Conservation (phyloP, 30 jellyfish, hydroid and myxozoan genomes). For the Hydractinia echinata region DNA sequence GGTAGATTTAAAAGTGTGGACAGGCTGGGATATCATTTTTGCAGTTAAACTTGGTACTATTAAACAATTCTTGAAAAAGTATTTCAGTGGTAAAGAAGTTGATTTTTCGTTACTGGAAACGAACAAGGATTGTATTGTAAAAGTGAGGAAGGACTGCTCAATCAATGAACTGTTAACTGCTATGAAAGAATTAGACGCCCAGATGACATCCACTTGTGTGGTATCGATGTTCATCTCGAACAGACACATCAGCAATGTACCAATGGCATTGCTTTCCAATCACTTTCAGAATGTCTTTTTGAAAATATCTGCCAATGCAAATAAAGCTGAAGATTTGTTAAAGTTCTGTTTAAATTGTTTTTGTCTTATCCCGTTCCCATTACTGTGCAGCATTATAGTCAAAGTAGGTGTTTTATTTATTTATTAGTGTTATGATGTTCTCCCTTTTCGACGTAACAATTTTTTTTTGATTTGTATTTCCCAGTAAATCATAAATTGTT, state of each 20-base stretch:
- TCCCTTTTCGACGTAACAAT: too few relatives aligned
- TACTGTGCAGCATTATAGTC: conserved; percentile 44
- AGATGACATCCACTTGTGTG: conserved; percentile 49
- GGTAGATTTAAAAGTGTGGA: conserved; percentile 58
- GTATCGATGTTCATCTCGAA: conserved; percentile 42
- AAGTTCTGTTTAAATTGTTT: conserved; percentile 55
- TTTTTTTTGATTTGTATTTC: too few relatives aligned
- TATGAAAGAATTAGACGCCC: conserved; percentile 25
- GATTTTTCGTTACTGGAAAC: conserved; percentile 42
- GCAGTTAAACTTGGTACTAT: conserved; percentile 55
- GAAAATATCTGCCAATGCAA: not conserved
- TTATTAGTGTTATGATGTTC: too few relatives aligned
- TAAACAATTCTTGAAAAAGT: conserved; percentile 33
- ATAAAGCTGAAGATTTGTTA: conserved; percentile 6
- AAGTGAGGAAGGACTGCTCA: conserved; percentile 44
- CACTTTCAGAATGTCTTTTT: conserved; percentile 34
- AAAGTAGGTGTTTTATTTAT: conserved; percentile 29
- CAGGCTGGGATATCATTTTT: conserved; percentile 58
- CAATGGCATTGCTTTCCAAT: conserved; percentile 51
- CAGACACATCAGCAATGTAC: conserved; percentile 51
- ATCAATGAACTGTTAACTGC: conserved; percentile 33
- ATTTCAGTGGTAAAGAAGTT: conserved; percentile 12
- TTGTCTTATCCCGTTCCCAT: conserved; percentile 41
- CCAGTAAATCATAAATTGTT: too few relatives aligned
- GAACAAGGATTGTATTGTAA: conserved; percentile 26